These are phyloP conservation scores for Leptodactylus fuscus DNA, from an alignment of 2,113 vertebrate genomes.

Conservation along the genomic window DNA sequence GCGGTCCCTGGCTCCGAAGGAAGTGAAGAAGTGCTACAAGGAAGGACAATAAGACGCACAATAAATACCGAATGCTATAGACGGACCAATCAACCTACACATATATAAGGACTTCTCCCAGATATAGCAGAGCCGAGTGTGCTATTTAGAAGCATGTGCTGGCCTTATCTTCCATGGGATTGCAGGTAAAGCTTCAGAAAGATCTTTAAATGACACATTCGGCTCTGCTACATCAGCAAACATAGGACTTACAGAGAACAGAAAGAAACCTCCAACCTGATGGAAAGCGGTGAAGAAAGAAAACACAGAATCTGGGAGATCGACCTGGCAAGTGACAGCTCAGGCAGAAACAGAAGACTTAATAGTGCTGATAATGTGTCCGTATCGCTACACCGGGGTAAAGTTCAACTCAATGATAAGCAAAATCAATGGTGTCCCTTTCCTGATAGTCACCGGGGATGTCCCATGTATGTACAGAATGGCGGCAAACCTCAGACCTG, in stretches of 20 bases:
- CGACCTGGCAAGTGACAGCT: background rate
- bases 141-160: background rate
- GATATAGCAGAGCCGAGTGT: background rate
- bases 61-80: background rate
- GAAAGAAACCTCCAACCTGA: background rate
- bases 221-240: background rate
- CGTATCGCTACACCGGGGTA: conserved; percentile 23
- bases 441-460: background rate
- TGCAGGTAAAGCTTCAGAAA: background rate
- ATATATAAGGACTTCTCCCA: background rate
- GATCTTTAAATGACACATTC: background rate
- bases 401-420: conserved; percentile 42
- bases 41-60: background rate
- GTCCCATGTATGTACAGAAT: background rate
- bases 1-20: conserved; percentile 89
- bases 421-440: background rate
- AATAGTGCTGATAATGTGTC: conserved; percentile 4
- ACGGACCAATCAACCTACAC: background rate
- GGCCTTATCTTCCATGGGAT: background rate
- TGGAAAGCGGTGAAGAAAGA: background rate
- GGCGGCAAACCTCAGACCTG: background rate
- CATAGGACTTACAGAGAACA: background rate
- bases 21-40: conserved; percentile 88
- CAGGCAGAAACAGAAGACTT: conserved; percentile 20
- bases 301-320: background rate